Base-by-base conservation (phyloP, 2,888 invertebrate genomes). In the Cloeon dipterum region DNA sequence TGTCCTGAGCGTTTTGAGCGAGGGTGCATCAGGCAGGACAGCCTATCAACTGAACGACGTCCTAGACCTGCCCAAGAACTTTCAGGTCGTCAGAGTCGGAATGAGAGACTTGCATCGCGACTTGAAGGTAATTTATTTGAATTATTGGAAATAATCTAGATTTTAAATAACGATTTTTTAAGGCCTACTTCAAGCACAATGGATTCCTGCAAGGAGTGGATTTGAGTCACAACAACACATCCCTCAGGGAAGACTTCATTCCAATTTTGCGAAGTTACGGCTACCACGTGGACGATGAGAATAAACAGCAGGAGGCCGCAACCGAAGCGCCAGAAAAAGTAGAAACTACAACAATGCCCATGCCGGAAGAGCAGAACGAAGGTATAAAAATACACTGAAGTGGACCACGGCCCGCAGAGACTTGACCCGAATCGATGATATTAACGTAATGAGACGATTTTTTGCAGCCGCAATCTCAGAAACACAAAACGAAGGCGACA, bases 101-200 rank as follows among this genome's bases (percentile, higher is more conserved):
- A 70, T 81, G 49, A 65, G 83, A 43, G 83, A 85, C 55, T 74
- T 85, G 43, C 79, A 83, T 54, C 65, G 81, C 37, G 70, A 78
- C 47, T 62, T 83, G 39, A 70, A 79, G 65, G 83, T 82, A 58
- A 66, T 65, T 60, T 33, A 35, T 26, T 21, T 20, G 16, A n/a
- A 26, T 19, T 3, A 17, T n/a, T n/a, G 26, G 18, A 23, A 2
- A 25, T 23, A 18, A 21, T 13, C 16, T 23, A 25, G 10, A n/a
- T n/a, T n/a, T n/a, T n/a, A n/a, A 17, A 7, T 21, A 20, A 19
- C 8, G 13, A 13, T 26, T 26, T 32, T 34, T 5, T 16, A 7
- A 77, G 83, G 82, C 77, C 35, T 83, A 83, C 52, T 77, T 83
- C 48, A 75, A 79, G 41, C 70, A 73, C 47, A 79, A 83, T 50